These are phyloP conservation scores for Tyria jacobaeae DNA, from an alignment of 2,888 invertebrate genomes.

Conservation along the genomic window DNA sequence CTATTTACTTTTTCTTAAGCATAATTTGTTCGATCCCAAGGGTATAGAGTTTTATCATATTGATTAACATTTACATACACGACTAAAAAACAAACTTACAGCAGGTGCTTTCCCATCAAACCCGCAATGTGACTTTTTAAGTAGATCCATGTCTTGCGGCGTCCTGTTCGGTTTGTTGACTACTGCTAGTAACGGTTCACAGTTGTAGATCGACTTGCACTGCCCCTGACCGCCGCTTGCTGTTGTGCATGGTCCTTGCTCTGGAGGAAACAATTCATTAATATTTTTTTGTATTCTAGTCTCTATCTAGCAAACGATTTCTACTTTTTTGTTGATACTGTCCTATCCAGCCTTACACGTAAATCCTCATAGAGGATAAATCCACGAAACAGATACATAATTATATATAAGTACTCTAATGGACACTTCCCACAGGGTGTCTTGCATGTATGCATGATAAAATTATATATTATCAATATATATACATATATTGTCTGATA, in stretches of 20 bases:
- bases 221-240: constrained; percentile 66
- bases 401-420: too few relatives aligned
- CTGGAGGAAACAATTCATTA: neutral
- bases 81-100: constrained; percentile 53
- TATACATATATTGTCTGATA: too few relatives aligned
- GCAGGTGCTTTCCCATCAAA: constrained; percentile 57
- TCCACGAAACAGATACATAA: too few relatives aligned
- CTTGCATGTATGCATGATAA: too few relatives aligned
- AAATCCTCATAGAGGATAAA: too few relatives aligned
- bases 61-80: too few relatives aligned
- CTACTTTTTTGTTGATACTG: too few relatives aligned
- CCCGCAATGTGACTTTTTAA: constrained; percentile 68
- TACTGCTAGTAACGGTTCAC: constrained; percentile 63
- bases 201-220: constrained; percentile 74
- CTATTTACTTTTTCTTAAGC: neutral
- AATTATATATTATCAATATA: too few relatives aligned
- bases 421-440: too few relatives aligned
- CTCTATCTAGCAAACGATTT: neutral
- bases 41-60: too few relatives aligned
- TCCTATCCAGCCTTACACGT: too few relatives aligned
- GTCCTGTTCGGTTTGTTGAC: constrained; percentile 62
- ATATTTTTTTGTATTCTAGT: neutral
- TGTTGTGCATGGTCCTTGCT: constrained; percentile 63
- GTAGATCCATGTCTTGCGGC: constrained; percentile 70
- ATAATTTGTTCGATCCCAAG: neutral